These are phyloP conservation scores for Syngnathoides biaculeatus DNA, from an alignment of 2,113 vertebrate species.

Conservation along the genomic window DNA sequence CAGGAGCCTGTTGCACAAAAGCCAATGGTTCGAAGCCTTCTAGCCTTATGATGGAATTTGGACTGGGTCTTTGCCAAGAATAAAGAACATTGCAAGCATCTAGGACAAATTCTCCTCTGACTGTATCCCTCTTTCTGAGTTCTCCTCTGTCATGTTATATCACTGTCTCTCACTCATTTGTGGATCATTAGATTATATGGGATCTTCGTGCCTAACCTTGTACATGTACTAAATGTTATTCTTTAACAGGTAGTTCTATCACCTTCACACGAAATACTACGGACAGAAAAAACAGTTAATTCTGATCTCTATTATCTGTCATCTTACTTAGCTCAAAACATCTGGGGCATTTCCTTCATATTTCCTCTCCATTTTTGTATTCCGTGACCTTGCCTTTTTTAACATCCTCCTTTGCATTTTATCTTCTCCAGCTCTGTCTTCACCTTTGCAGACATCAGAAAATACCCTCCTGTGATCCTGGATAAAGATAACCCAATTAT, in stretches of 20 bases:
- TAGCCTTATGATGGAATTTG: constrained; percentile 18
- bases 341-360: constrained; percentile 15
- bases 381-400: constrained; percentile 13
- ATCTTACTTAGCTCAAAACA: constrained; percentile 14
- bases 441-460: constrained; percentile 33
- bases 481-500: constrained; percentile 53
- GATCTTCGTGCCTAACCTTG: constrained; percentile 10
- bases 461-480: constrained; percentile 34
- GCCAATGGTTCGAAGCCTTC: constrained; percentile 50
- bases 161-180: constrained; percentile 7
- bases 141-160: neutral
- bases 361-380: neutral
- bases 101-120: constrained; percentile 38
- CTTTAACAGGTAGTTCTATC: constrained; percentile 3
- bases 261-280: constrained; percentile 8
- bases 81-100: constrained; percentile 48
- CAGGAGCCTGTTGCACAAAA: constrained; percentile 52
- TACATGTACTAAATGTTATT: constrained; percentile 8
- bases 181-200: neutral
- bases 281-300: constrained; percentile 10
- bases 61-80: constrained; percentile 42
- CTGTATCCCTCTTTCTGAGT: constrained; percentile 15
- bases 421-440: constrained; percentile 19
- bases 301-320: constrained; percentile 27
- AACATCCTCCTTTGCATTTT: constrained; percentile 22